Evolutionary conservation across 2,113 vertebrate species (phyloP).

Genomic region (Erythrocebus patas): DNA sequence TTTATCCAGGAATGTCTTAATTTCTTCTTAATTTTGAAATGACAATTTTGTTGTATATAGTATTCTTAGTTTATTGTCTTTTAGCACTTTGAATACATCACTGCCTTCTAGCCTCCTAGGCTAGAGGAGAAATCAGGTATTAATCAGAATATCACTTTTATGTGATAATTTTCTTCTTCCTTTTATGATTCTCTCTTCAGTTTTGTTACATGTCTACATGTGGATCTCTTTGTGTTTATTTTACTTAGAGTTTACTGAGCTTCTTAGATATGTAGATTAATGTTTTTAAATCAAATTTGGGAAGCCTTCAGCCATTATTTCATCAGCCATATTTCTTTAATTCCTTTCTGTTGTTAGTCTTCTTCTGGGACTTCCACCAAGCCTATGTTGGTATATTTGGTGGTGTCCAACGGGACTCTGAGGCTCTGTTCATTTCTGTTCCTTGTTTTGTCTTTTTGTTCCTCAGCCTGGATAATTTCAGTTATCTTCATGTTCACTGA

Average conservation of each 20-base stretch:
- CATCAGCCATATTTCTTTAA: background rate
- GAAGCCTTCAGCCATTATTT: background rate
- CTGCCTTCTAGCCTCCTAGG: background rate
- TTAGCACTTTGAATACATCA: background rate
- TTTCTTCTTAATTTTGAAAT: background rate
- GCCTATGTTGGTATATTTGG: background rate
- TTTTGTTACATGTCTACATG: background rate
- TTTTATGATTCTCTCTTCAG: too few species aligned
- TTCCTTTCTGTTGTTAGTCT: background rate
- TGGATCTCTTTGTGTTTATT: background rate
- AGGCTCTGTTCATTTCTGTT: background rate
- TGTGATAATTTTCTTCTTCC: background rate
- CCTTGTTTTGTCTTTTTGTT: background rate
- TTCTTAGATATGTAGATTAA: background rate
- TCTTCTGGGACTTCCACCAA: background rate
- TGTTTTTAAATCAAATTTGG: background rate
- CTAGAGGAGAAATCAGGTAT: background rate
- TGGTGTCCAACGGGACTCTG: background rate
- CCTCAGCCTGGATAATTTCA: background rate
- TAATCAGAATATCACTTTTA: background rate
- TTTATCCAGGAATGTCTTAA: background rate
- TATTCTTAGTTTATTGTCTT: background rate
- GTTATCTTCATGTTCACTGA: background rate
- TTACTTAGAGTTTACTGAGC: background rate
- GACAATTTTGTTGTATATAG: background rate